phyloP scores from a whole-genome alignment of 2,113 vertebrate species.

The Cyanoramphus novaezelandiae region DNA sequence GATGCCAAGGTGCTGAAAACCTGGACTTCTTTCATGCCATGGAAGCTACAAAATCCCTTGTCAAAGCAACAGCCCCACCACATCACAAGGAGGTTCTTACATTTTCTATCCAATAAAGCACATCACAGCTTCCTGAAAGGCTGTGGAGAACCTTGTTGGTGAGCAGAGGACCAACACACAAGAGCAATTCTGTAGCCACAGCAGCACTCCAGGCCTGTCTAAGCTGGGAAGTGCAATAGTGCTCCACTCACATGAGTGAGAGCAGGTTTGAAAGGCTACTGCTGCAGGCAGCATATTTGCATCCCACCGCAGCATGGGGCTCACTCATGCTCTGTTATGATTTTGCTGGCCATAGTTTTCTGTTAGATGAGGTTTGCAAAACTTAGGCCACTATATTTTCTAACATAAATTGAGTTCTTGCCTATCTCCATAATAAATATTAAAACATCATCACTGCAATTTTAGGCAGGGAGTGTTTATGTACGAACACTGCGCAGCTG shows the following conservation, averaged over 20 bases:
- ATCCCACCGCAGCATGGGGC: not conserved
- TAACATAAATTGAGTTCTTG: not conserved
- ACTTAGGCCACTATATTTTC: not conserved
- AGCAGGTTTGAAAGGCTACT: not conserved
- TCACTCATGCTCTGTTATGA: not conserved
- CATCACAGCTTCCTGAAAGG: not conserved
- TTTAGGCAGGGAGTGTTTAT: conserved; percentile 35
- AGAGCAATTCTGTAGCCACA: not conserved
- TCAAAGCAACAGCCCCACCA: not conserved
- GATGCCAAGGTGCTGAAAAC: not conserved
- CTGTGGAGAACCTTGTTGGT: not conserved
- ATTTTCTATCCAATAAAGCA: not conserved
- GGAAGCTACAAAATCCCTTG: not conserved
- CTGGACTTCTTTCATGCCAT: not conserved
- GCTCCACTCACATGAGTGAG: not conserved
- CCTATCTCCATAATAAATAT: conserved; percentile 37
- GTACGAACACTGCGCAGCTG: conserved; percentile 36
- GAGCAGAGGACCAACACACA: not conserved
- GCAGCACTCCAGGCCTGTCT: not conserved
- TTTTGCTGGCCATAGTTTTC: not conserved
- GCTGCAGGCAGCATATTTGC: fast-evolving
- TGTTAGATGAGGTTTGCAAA: not conserved
- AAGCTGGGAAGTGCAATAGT: not conserved
- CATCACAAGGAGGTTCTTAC: too few species aligned
- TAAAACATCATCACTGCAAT: conserved; percentile 9